These are phyloP conservation scores for Acanthornis magna DNA, from an alignment of 2,797 vertebrate species.

Conservation along the genomic window DNA sequence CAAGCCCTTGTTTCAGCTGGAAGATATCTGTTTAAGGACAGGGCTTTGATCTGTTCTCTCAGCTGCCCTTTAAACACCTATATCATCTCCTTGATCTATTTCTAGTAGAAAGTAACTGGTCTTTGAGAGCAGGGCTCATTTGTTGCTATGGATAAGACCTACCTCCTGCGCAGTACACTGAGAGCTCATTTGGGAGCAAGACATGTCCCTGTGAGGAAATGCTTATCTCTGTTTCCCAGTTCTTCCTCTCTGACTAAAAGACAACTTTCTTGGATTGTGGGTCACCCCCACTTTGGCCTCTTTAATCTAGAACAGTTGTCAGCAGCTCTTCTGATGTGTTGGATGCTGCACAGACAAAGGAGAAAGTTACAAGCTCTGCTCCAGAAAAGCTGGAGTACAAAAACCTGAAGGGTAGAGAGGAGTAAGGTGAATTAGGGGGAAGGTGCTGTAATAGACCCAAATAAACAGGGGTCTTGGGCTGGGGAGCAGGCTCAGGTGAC, in stretches of 20 bases:
- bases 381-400: not conserved
- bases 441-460: not conserved
- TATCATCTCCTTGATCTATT: not conserved
- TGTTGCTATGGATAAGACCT: not conserved
- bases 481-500: not conserved
- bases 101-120: not conserved
- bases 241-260: not conserved
- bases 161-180: not conserved
- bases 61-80: not conserved
- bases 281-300: not conserved
- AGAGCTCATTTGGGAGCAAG: rapidly evolving
- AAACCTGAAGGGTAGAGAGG: not conserved
- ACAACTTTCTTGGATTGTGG: not conserved
- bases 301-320: not conserved
- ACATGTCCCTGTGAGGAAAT: not conserved
- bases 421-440: not conserved
- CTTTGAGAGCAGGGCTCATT: not conserved
- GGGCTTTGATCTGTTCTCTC: not conserved
- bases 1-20: not conserved
- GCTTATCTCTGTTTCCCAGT: not conserved
- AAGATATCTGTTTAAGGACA: not conserved
- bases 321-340: not conserved
- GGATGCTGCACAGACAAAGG: not conserved
- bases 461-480: not conserved
- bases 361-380: not conserved